phyloP scores from a whole-genome alignment of 2,888 invertebrate genomes.

The Smittia aterrima region DNA sequence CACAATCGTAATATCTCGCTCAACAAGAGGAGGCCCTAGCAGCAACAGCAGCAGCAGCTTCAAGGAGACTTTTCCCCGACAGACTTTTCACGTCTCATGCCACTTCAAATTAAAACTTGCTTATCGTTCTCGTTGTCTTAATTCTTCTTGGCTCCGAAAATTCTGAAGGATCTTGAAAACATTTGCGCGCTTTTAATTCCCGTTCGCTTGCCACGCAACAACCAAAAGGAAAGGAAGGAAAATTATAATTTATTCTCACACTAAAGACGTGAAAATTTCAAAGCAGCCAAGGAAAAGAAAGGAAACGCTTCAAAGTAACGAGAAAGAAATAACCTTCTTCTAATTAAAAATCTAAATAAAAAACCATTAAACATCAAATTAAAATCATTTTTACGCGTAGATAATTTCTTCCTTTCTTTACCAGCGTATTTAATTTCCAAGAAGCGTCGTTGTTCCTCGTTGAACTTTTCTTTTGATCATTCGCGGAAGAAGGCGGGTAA shows the following conservation, averaged over 20 bases:
- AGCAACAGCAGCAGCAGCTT: no score
- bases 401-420: background rate
- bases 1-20: background rate
- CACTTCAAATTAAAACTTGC: background rate
- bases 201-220: background rate
- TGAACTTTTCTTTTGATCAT: background rate
- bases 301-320: background rate
- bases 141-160: no score
- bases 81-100: background rate
- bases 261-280: background rate
- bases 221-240: background rate
- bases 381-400: background rate
- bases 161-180: no score
- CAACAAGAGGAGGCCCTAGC: no score
- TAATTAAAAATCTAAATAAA: conserved; percentile 8
- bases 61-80: no score
- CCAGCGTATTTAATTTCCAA: background rate
- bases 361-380: conserved; percentile 15
- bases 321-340: background rate
- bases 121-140: background rate
- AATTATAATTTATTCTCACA: background rate
- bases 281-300: background rate
- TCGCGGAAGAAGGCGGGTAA: background rate
- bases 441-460: background rate
- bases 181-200: background rate